phyloP scores from a whole-genome alignment of 2,113 vertebrate species.

The Plecturocebus donacophilus region DNA sequence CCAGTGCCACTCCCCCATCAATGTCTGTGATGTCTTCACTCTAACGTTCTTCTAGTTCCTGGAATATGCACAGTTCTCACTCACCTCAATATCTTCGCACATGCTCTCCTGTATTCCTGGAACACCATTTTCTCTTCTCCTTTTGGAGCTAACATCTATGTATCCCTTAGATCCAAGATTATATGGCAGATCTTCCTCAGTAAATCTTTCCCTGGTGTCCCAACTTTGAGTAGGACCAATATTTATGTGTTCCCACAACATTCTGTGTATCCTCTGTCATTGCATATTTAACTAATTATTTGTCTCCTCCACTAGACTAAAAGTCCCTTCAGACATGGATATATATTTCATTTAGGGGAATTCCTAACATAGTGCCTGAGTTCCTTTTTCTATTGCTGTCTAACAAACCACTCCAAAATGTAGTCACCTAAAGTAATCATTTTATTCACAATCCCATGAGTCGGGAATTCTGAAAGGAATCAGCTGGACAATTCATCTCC shows the following conservation, averaged over 20 bases:
- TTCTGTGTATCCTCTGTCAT: background rate
- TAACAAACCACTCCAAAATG: background rate
- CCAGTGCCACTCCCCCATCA: background rate
- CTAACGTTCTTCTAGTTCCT: background rate
- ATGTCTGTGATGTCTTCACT: background rate
- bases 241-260: background rate
- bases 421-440: background rate
- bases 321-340: background rate
- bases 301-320: background rate
- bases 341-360: conserved; percentile 7
- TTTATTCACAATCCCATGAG: background rate
- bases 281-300: background rate
- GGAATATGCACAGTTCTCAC: background rate
- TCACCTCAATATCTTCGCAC: background rate
- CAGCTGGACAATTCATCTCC: background rate
- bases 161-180: background rate
- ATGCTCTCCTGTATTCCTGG: background rate
- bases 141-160: background rate
- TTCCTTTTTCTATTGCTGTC: background rate
- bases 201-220: background rate
- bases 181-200: background rate
- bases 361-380: background rate
- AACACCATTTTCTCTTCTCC: background rate
- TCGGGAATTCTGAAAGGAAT: background rate
- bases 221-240: background rate